Conservation (phyloP, 2,888 invertebrate species). For the Chorisops tibialis region DNA sequence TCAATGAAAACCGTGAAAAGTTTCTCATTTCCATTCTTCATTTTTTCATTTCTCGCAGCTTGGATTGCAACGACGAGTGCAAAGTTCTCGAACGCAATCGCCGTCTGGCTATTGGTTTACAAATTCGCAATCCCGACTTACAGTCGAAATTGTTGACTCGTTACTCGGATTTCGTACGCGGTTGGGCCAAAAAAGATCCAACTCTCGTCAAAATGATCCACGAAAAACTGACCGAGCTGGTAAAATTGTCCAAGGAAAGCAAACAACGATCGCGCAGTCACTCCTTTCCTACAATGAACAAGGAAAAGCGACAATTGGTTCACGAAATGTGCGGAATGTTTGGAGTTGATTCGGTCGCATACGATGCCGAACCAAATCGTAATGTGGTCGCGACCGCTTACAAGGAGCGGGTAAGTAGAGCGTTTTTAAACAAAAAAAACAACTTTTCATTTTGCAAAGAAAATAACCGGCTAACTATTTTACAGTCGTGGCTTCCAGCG, state of each 20-base stretch:
- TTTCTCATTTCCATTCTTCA: neutral
- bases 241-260: conserved; percentile 82
- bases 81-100: conserved; percentile 82
- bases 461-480: conserved; percentile 23
- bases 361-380: conserved; percentile 92
- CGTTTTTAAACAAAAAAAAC: neutral
- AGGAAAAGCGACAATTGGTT: conserved; percentile 85
- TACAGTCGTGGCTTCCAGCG: conserved; percentile 83
- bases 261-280: conserved; percentile 78
- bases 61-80: conserved; percentile 94
- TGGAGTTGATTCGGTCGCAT: conserved; percentile 89
- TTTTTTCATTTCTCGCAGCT: conserved; percentile 49
- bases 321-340: conserved; percentile 95
- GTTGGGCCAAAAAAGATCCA: conserved; percentile 77
- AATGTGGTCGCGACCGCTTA: conserved; percentile 92
- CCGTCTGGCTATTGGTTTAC: conserved; percentile 83
- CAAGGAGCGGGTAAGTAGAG: conserved; percentile 64
- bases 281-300: conserved; percentile 91
- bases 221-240: conserved; percentile 77
- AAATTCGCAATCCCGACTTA: conserved; percentile 88
- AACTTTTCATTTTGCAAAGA: neutral
- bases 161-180: conserved; percentile 82
- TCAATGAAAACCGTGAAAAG: neutral
- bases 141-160: conserved; percentile 73
- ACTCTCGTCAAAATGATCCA: conserved; percentile 78